Conservation (phyloP, 2,113 vertebrate species). For the Antennarius striatus region DNA sequence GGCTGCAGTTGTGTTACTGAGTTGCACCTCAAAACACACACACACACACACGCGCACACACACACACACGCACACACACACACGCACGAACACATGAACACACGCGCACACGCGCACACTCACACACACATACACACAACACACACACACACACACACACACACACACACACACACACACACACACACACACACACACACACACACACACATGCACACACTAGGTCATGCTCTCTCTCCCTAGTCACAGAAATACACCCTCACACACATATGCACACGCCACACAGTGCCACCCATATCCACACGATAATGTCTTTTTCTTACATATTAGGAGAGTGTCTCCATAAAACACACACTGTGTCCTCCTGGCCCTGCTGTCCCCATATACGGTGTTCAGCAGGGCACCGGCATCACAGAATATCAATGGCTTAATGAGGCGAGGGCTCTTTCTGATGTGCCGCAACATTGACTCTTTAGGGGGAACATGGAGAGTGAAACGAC, state of each 20-base stretch:
- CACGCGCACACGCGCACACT: slow-evolving; percentile 11
- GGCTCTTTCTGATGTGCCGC: slow-evolving; percentile 77
- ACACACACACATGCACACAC: slow-evolving; percentile 18
- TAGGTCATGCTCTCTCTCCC: slow-evolving; percentile 4
- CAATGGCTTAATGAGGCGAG: slow-evolving; percentile 80
- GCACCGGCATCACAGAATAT: slow-evolving; percentile 73
- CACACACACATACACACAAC: slow-evolving; percentile 14
- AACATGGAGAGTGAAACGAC: slow-evolving; percentile 69
- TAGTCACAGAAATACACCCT: slow-evolving; percentile 30
- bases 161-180: slow-evolving; percentile 11
- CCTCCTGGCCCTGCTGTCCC: slow-evolving; percentile 61
- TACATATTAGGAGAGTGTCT: slow-evolving; percentile 57
- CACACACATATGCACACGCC: slow-evolving; percentile 27
- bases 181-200: slow-evolving; percentile 18
- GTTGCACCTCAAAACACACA: slow-evolving; percentile 9
- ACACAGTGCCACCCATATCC: slow-evolving; percentile 45
- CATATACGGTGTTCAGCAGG: slow-evolving; percentile 73
- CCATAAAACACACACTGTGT: slow-evolving; percentile 74
- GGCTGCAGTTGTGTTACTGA: slow-evolving; percentile 57
- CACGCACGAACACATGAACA: slow-evolving; percentile 18
- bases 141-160: background rate
- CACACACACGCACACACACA: slow-evolving; percentile 5
- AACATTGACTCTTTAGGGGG: slow-evolving; percentile 78
- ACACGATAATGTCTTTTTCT: slow-evolving; percentile 59
- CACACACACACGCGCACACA: slow-evolving; percentile 24